Percentiles rank a stretch among this genome's conserved stretches.
phyloP scores from a whole-genome alignment of 2,797 vertebrate genomes.

The Buceros bicornis region DNA sequence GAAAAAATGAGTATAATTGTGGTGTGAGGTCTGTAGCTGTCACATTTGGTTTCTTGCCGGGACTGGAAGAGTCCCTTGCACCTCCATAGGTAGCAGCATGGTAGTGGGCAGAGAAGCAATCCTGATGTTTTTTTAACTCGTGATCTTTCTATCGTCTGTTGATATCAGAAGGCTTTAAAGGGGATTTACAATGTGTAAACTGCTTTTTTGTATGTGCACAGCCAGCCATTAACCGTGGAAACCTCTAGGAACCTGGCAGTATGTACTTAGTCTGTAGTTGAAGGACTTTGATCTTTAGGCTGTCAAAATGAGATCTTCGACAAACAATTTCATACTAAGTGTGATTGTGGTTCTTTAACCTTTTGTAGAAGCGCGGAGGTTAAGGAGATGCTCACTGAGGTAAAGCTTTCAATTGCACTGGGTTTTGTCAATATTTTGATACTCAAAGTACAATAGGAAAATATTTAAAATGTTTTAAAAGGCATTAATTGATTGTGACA shows the following conservation, averaged over 20 bases:
- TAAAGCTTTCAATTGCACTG: background rate
- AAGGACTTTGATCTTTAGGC: conserved; percentile 52
- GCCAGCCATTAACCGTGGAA: background rate
- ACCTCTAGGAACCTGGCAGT: background rate
- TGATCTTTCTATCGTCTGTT: background rate
- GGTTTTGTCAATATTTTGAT: background rate
- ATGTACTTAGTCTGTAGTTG: background rate
- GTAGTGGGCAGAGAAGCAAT: background rate
- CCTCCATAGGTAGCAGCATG: background rate
- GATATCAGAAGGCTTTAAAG: background rate
- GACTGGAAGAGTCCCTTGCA: background rate
- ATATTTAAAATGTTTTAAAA: background rate
- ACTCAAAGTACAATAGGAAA: background rate
- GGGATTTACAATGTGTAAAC: background rate
- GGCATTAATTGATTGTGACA: background rate
- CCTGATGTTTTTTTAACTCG: background rate
- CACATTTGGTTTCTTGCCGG: background rate
- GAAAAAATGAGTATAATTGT: background rate
- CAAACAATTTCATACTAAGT: conserved; percentile 26
- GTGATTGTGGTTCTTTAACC: background rate
- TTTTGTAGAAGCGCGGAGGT: background rate
- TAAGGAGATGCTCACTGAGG: background rate
- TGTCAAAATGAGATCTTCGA: background rate
- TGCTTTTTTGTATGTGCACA: background rate
- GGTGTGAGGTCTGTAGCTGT: background rate